A percentile compares a stretch with the other conserved stretches of the same genome.
phyloP scores from a whole-genome alignment of 2,113 vertebrate species.

The Prionailurus viverrinus region DNA sequence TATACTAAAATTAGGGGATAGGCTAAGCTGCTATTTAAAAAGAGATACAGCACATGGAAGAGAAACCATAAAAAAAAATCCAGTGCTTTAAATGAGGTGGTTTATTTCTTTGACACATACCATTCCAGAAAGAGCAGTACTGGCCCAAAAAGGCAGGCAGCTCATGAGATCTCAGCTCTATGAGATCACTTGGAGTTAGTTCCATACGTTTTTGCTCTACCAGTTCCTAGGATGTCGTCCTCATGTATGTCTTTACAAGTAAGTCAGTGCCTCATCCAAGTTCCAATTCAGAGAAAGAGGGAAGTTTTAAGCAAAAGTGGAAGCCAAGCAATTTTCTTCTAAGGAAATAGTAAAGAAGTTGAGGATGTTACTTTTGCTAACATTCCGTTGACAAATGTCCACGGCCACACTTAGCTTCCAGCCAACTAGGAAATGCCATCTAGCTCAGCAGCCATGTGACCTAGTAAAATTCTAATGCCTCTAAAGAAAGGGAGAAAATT shows the following conservation, averaged over 20 bases:
- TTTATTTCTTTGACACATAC: neutral
- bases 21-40: too few relatives aligned
- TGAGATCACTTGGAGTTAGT: neutral
- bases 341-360: slow-evolving; percentile 31
- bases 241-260: neutral
- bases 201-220: neutral
- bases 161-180: neutral
- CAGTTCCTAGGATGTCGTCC: neutral
- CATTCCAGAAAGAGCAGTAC: neutral
- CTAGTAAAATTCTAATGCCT: neutral
- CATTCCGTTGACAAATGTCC: neutral
- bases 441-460: neutral
- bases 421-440: neutral
- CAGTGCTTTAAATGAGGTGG: neutral
- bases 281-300: slow-evolving; percentile 1
- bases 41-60: neutral
- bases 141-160: neutral
- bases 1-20: too few relatives aligned
- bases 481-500: neutral
- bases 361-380: neutral
- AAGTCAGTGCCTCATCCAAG: neutral
- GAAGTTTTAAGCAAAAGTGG: neutral
- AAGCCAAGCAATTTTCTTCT: neutral
- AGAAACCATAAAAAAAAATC: neutral
- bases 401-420: neutral